phyloP scores from a whole-genome alignment of 2,888 invertebrate genomes.

The Ornithoptera alexandrae region DNA sequence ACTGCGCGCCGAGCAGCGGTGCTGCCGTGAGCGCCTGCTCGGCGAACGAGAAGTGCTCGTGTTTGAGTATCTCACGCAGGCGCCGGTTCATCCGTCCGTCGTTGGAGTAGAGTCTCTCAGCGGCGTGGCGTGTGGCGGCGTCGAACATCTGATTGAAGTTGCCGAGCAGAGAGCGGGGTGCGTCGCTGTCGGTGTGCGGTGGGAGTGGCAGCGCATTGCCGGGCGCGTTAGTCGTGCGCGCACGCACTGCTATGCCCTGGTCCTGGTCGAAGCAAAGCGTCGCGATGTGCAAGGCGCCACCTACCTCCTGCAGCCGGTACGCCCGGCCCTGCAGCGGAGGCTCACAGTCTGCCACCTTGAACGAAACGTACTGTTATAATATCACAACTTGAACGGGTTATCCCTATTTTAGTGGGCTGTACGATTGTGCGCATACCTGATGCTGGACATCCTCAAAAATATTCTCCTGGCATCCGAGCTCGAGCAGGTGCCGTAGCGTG shows the following conservation, averaged over 20 bases:
- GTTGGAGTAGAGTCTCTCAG: constrained; percentile 64
- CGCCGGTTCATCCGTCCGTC: constrained; percentile 54
- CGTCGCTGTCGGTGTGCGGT: constrained; percentile 49
- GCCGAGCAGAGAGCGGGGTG: constrained; percentile 65
- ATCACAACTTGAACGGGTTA: not conserved
- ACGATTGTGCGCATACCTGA: constrained; percentile 31
- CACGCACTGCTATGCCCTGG: constrained; percentile 46
- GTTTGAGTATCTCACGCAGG: constrained; percentile 55
- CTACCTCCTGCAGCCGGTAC: constrained; percentile 48
- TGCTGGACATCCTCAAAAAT: constrained; percentile 70
- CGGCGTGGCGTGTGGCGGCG: constrained; percentile 55
- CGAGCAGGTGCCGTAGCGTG: constrained; percentile 52
- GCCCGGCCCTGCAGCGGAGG: constrained; percentile 65
- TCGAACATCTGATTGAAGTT: constrained; percentile 76
- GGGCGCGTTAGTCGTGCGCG: constrained; percentile 44
- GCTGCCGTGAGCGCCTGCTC: constrained; percentile 56
- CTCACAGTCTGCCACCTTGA: constrained; percentile 57
- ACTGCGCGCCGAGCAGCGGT: constrained; percentile 49
- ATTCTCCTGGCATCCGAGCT: constrained; percentile 71
- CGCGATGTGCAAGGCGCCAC: constrained; percentile 54
- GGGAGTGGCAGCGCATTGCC: constrained; percentile 42
- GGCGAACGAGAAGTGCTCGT: constrained; percentile 55
- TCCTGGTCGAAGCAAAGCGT: constrained; percentile 65
- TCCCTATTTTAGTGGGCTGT: not conserved
- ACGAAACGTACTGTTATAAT: too few relatives aligned